These are phyloP conservation scores for Yponomeuta cagnagella DNA, from an alignment of 2,888 invertebrate species.

Conservation along the genomic window DNA sequence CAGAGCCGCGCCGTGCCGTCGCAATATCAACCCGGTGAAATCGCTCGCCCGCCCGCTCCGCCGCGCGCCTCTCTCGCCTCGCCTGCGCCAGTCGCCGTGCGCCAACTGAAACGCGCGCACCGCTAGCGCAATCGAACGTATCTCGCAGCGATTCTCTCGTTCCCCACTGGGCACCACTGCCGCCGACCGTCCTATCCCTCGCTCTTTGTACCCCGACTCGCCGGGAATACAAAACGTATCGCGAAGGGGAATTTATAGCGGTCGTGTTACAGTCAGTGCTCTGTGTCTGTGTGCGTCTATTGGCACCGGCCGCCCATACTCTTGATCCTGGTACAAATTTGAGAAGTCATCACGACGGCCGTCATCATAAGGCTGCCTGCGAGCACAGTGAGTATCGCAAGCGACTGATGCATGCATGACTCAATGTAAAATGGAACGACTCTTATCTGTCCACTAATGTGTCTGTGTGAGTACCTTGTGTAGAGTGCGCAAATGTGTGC, in stretches of 20 bases:
- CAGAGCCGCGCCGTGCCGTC: conserved; percentile 55
- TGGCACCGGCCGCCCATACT: conserved; percentile 50
- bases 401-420: conserved; percentile 54
- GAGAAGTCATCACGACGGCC: conserved; percentile 68
- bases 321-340: conserved; percentile 51
- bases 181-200: conserved; percentile 28
- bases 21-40: conserved; percentile 75
- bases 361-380: conserved; percentile 74
- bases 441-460: conserved; percentile 61
- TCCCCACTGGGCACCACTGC: conserved; percentile 44
- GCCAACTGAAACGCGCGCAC: conserved; percentile 76
- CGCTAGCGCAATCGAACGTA: conserved; percentile 68
- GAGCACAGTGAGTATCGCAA: conserved; percentile 66
- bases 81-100: conserved; percentile 75
- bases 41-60: conserved; percentile 72
- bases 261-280: conserved; percentile 32
- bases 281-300: conserved; percentile 43
- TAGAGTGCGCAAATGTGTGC: conserved; percentile 41
- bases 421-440: conserved; percentile 74
- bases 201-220: conserved; percentile 40
- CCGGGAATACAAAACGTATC: conserved; percentile 41
- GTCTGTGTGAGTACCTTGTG: conserved; percentile 44
- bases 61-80: conserved; percentile 62
- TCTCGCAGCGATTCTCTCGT: conserved; percentile 53
- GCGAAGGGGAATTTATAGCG: conserved; percentile 35